A percentile compares a stretch with the other conserved stretches of the same genome.
Conservation (phyloP, 2,888 invertebrate species). For the Clanis bilineata region DNA sequence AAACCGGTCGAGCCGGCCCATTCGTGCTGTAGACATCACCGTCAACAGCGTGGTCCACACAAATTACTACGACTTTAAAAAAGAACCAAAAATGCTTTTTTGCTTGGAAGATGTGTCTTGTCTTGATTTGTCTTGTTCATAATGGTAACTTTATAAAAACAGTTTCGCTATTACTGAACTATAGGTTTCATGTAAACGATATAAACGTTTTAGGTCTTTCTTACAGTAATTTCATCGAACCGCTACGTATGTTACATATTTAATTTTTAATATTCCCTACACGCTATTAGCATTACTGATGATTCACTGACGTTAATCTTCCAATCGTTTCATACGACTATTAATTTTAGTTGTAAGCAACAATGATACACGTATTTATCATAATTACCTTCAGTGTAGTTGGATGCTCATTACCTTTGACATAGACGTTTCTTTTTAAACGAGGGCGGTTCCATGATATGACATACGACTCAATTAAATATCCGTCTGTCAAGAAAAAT, state of each 20-base stretch:
- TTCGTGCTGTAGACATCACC: no score
- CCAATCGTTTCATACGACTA: neutral
- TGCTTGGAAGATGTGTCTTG: no score
- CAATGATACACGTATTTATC: neutral
- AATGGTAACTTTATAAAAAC: no score
- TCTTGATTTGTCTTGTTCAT: no score
- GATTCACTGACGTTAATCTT: neutral
- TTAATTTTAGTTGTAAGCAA: neutral
- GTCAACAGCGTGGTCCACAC: no score
- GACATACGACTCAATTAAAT: neutral
- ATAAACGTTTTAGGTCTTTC: neutral
- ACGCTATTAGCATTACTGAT: neutral
- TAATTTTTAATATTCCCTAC: neutral
- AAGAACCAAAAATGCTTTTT: no score
- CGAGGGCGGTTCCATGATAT: neutral
- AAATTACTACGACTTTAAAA: no score
- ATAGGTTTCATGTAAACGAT: no score
- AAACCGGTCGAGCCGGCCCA: no score
- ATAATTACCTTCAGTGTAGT: neutral
- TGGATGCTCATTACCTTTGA: neutral
- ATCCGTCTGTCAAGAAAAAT: neutral
- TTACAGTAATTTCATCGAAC: neutral
- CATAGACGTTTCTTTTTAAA: neutral
- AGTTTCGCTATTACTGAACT: no score
- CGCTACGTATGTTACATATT: neutral